These are phyloP conservation scores for Scleropages formosus DNA, from an alignment of 2,797 vertebrate species.

Conservation along the genomic window DNA sequence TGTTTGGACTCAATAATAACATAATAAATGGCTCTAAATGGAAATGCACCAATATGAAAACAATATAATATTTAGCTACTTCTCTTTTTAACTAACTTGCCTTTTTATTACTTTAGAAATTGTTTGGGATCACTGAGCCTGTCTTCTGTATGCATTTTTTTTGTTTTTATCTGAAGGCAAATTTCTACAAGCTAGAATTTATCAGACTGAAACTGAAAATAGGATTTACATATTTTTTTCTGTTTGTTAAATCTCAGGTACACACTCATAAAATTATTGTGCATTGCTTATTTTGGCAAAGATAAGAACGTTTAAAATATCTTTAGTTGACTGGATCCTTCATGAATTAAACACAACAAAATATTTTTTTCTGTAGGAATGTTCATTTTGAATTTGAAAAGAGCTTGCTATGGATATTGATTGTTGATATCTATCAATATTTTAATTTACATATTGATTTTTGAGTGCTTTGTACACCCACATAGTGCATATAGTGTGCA, in stretches of 20 bases:
- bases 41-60: slow-evolving; percentile 34
- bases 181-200: too few species aligned
- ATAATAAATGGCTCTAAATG: slow-evolving; percentile 30
- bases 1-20: slow-evolving; percentile 25
- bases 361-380: background rate
- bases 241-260: too few species aligned
- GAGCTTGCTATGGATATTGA: slow-evolving; percentile 24
- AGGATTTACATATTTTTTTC: background rate
- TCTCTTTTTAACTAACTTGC: slow-evolving; percentile 31
- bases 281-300: too few species aligned
- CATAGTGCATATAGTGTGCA: background rate
- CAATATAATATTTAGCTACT: slow-evolving; percentile 23
- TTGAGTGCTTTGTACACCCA: background rate
- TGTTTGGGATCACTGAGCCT: slow-evolving; percentile 23
- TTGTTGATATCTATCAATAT: slow-evolving; percentile 28
- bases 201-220: background rate
- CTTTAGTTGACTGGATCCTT: too few species aligned
- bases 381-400: slow-evolving; percentile 4
- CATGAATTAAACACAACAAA: background rate
- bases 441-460: slow-evolving; percentile 26
- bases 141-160: slow-evolving; percentile 22
- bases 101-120: too few species aligned
- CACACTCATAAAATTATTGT: too few species aligned
- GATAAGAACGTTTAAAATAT: too few species aligned
- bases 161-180: too few species aligned